These are phyloP conservation scores for Nebria salina DNA, from an alignment of 2,888 invertebrate species.

Conservation along the genomic window DNA sequence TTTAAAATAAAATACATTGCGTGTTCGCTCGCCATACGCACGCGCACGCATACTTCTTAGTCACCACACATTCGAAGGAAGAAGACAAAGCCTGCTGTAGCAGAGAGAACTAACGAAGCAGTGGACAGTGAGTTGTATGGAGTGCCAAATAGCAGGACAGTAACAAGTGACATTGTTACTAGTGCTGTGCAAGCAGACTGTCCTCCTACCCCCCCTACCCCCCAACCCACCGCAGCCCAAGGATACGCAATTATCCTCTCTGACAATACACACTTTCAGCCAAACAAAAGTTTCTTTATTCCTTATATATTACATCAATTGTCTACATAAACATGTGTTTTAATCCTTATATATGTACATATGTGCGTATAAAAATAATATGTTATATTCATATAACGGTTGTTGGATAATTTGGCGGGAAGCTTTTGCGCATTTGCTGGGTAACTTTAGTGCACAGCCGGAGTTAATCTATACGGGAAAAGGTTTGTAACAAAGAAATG, in stretches of 20 bases:
- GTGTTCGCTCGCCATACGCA: no score
- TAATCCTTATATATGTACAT: neutral
- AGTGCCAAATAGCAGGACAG: conserved; percentile 38
- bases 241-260: neutral
- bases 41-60: no score
- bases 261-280: neutral
- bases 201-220: neutral
- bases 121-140: conserved; percentile 37
- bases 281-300: neutral
- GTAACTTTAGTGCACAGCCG: no score
- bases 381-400: neutral
- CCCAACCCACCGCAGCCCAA: neutral
- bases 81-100: conserved; percentile 8
- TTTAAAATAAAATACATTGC: no score
- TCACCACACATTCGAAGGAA: no score
- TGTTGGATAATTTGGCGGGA: neutral
- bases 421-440: neutral
- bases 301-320: neutral
- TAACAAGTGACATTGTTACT: conserved; percentile 47
- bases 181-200: conserved; percentile 41
- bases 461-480: neutral
- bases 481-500: neutral
- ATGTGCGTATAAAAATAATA: neutral
- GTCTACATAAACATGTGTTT: neutral
- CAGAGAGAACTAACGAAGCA: conserved; percentile 17